Conservation (phyloP, 2,797 vertebrate species). For the Loris lydekkerianus region DNA sequence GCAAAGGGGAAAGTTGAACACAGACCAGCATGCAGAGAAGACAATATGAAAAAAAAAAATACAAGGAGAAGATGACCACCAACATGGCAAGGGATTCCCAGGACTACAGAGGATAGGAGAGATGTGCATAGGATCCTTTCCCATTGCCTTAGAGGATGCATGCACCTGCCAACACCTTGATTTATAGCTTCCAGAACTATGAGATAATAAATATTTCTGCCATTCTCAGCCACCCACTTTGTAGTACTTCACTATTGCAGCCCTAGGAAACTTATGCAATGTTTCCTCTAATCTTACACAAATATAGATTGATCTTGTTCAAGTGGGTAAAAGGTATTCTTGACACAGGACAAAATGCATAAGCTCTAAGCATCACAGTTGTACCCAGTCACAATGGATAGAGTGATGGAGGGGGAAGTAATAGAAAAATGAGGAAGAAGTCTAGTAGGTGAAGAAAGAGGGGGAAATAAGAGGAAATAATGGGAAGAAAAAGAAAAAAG, state of each 20-base stretch:
- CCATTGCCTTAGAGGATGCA: rapidly evolving
- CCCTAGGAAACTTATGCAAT: background rate
- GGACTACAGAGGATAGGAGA: background rate
- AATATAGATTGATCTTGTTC: background rate
- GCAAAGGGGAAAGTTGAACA: background rate
- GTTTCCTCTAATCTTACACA: background rate
- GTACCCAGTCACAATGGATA: background rate
- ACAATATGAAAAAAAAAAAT: background rate
- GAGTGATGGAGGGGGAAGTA: background rate
- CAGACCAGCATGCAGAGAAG: background rate
- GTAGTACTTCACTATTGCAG: background rate
- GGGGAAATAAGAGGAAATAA: background rate
- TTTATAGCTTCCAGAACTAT: background rate
- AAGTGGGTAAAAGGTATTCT: background rate
- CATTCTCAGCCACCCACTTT: background rate
- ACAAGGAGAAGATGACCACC: background rate
- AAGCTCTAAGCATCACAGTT: background rate
- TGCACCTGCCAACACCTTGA: background rate
- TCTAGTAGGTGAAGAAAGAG: background rate
- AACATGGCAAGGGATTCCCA: background rate
- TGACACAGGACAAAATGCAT: background rate
- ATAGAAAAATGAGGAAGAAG: background rate
- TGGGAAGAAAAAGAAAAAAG: background rate
- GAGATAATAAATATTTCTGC: background rate
- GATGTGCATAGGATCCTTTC: background rate